A percentile compares a stretch with the other conserved stretches of the same genome.
These are phyloP conservation scores for Liolophura sinensis DNA, from an alignment of 1,140 invertebrate species.

Conservation along the genomic window DNA sequence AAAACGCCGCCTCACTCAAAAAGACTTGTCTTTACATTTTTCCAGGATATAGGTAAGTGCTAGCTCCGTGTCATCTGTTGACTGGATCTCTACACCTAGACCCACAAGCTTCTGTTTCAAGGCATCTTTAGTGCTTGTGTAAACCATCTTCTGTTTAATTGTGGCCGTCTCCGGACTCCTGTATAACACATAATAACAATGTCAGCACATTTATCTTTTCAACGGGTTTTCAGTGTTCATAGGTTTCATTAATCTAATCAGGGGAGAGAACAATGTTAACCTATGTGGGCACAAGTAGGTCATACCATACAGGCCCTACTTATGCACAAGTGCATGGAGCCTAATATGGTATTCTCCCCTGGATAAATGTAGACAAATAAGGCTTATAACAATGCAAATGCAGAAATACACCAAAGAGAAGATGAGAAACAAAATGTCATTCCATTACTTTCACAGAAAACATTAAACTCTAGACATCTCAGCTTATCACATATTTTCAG, in stretches of 20 bases:
- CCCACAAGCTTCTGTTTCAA: conserved; percentile 94
- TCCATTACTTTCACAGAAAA: too few species aligned
- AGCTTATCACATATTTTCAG: too few species aligned
- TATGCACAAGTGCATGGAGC: too few species aligned
- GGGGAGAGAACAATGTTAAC: neutral
- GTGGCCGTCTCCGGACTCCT: conserved; percentile 93
- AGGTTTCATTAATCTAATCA: neutral
- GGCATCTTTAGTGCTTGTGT: conserved; percentile 95
- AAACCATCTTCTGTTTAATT: conserved; percentile 99
- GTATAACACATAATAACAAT: conserved; percentile 19
- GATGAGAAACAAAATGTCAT: too few species aligned
- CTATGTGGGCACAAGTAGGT: neutral
- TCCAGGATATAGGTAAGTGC: conserved; percentile 37
- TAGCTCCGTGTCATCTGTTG: conserved; percentile 56
- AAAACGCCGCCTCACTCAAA: conserved; percentile 9
- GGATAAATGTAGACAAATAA: too few species aligned
- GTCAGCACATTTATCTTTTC: neutral
- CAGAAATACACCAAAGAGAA: too few species aligned
- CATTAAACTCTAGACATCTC: too few species aligned
- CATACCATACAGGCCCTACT: neutral
- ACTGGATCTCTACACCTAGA: conserved; percentile 95
- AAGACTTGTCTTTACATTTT: conserved; percentile 33
- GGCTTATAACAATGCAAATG: too few species aligned
- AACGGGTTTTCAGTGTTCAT: too few species aligned
- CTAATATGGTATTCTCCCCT: too few species aligned